Evolutionary conservation across 1,140 invertebrate species (phyloP), one percentile per base, ranked within the genome.

Genomic region (Trachymyrmex cornetzi): DNA sequence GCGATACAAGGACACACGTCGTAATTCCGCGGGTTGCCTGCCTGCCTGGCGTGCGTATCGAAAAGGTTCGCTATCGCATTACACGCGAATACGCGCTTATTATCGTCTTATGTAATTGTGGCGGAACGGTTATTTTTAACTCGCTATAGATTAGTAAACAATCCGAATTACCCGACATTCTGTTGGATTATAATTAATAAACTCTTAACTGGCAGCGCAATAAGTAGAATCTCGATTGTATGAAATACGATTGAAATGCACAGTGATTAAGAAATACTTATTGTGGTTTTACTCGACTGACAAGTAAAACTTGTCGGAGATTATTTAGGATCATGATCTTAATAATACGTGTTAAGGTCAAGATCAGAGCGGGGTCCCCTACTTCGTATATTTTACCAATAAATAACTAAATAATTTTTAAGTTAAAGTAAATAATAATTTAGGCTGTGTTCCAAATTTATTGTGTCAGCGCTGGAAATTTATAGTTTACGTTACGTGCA

Each of bases 1-100:
- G 55, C 16, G 38, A 24, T 34, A 77, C 77, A 86, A 86, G 77
- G 85, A 71, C 85, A 69, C 85, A 38, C 77, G 50, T 67, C 38
- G 75, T 67, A 53, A 69, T 66, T 80, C 64, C 53, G n/a, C 64
- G 27, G n/a, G 24, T 44, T 61, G 53, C 34, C 48, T 88, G 53
- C 34, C 48, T 88, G 30, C 44, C 27, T 30, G n/a, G 55, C 34
- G 16, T 57, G 30, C 59, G 74, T 66, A 75, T 84, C 71, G 69
- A 87, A 84, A 67, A 84, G 59, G 11, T 48, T 38, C 66, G 50
- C 48, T 72, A 82, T 87, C 34, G 30, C 53, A 66, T 87, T 87
- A 84, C 86, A 57, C 24, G 67, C 48, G 19, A 38, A 64, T 19
- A 30, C 48, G 67, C 53, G 22, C 50, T 66, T 74, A 81, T 86